Conservation (phyloP, 2,888 invertebrate species). For the Lissocephala sabroskyi region DNA sequence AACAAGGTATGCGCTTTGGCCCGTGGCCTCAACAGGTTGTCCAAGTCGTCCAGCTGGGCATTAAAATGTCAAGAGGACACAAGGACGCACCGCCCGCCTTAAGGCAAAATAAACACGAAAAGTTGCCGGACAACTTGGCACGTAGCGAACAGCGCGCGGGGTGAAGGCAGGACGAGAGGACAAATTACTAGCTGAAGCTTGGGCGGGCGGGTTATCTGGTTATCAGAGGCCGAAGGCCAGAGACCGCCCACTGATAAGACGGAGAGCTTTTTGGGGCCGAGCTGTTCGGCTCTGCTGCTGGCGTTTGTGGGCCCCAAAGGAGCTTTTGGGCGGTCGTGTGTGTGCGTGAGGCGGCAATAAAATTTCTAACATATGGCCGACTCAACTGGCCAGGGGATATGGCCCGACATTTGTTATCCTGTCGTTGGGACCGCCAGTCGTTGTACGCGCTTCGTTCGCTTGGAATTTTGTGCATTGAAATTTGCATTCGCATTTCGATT, state of each 20-base stretch:
- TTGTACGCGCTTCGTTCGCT: background rate
- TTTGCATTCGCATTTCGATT: too few species aligned
- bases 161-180: background rate
- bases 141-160: too few species aligned
- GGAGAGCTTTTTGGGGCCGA: slow-evolving; percentile 26
- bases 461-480: background rate
- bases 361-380: slow-evolving; percentile 54
- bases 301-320: slow-evolving; percentile 22
- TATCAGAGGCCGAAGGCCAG: background rate
- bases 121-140: slow-evolving; percentile 1
- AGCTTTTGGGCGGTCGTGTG: slow-evolving; percentile 12
- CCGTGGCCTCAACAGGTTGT: slow-evolving; percentile 5
- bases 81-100: background rate
- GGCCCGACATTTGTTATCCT: slow-evolving; percentile 54
- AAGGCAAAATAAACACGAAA: slow-evolving; percentile 1
- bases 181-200: background rate
- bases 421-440: slow-evolving; percentile 53
- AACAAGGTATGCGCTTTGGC: background rate
- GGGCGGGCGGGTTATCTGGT: too few species aligned
- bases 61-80: slow-evolving; percentile 5
- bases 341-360: slow-evolving; percentile 1
- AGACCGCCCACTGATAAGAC: slow-evolving; percentile 43
- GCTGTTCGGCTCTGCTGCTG: slow-evolving; percentile 3
- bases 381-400: slow-evolving; percentile 29
- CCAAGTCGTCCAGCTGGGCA: slow-evolving; percentile 1